Base-by-base conservation (phyloP, 1,140 invertebrate species). In the Drosophila chauvacae region DNA sequence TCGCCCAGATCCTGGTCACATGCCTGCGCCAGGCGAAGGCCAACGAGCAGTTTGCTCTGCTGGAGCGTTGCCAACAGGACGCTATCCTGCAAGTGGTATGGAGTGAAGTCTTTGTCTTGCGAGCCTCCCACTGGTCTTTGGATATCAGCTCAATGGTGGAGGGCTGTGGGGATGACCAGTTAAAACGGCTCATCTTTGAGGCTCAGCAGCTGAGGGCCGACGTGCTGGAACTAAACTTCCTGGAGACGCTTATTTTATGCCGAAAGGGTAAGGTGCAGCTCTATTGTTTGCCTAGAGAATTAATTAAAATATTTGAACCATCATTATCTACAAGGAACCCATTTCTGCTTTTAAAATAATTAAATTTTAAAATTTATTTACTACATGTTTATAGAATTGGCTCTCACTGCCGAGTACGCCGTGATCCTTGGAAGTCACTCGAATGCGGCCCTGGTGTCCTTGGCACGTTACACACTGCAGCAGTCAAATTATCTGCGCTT, bases 181-280 rank as follows among this genome's bases (percentile, higher is more conserved):
- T 93, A 6, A 85, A 91, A 66, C 47, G 82, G 11, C 63, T 90
- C 0, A 78, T 92, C 10, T 80, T 60, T 10, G 91, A 91, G 48
- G 91, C 91, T 0, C 93, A 93, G 64, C 81, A 94, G 47, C 62
- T 96, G 23, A 92, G 93, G 7, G 92, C 94, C 13, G 94, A 95
- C 66, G 81, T 93, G 13, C 82, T 94, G 62, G 95, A 96, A 70
- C 81, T 95, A 3, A 94, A 94, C 26, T 91, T 95, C 39, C 72
- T 96, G 20, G 95, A 96, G 92, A 95, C 94, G 3, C 91, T 96
- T 14, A 90, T 95, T 20, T 91, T 96, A 6, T 95, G 95, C 68
- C 93, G 95, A 59, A 94, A 93, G 79, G 95, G 95, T 95, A 86
- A 90, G 83, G 1, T 4, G n/a, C 13, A 26, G 2, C 3, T 26